These are phyloP conservation scores for Oncorhynchus keta DNA, from an alignment of 2,113 vertebrate species.

Conservation along the genomic window DNA sequence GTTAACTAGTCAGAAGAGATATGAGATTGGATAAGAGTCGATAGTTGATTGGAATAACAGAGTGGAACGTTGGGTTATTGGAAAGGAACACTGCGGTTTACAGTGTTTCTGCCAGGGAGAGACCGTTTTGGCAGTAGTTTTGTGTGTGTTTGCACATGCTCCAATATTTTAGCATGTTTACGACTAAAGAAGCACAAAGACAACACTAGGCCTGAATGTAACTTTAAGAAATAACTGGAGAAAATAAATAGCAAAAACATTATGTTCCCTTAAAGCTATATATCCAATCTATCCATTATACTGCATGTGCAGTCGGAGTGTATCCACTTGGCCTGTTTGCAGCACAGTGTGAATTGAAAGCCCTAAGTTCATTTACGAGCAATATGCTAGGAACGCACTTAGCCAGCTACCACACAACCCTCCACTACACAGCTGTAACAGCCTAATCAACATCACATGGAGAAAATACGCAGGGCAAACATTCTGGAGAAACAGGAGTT, in stretches of 20 bases:
- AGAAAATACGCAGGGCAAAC: constrained; percentile 7
- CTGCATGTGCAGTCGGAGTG: too few relatives aligned
- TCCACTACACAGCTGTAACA: constrained; percentile 3
- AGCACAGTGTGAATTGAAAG: not conserved
- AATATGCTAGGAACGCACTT: not conserved
- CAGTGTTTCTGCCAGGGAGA: not conserved
- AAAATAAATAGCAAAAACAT: too few relatives aligned
- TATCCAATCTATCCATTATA: too few relatives aligned
- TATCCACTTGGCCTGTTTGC: too few relatives aligned
- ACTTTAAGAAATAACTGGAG: not conserved
- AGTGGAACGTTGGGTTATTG: not conserved
- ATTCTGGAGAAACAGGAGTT: not conserved
- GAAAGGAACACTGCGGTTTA: not conserved
- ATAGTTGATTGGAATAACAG: not conserved
- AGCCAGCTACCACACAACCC: not conserved
- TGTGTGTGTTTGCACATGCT: not conserved
- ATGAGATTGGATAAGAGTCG: too few relatives aligned
- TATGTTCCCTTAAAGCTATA: too few relatives aligned
- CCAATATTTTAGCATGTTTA: too few relatives aligned
- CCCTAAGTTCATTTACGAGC: not conserved
- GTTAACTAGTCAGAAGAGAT: too few relatives aligned
- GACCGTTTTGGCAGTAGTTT: not conserved
- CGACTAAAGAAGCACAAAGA: not conserved
- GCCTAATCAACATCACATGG: constrained; percentile 33
- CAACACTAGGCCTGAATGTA: not conserved